A percentile compares a stretch with the other conserved stretches of the same genome.
phyloP scores from a whole-genome alignment of 2,888 invertebrate genomes.

The Sminthurinus aureus region DNA sequence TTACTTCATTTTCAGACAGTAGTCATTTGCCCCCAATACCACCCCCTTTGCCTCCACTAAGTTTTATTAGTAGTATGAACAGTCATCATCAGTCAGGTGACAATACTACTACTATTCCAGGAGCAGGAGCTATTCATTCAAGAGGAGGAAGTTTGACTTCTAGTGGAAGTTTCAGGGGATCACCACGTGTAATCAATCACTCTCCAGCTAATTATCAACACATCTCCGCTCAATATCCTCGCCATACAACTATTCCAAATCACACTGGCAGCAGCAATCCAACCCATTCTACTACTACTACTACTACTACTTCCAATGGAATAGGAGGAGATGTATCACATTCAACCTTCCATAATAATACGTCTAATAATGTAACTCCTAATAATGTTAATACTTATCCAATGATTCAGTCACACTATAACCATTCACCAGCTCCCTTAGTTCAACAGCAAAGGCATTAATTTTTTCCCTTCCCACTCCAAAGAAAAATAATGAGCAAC shows the following conservation, averaged over 20 bases:
- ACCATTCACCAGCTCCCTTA: constrained; percentile 24
- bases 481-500: neutral
- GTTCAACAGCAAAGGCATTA: constrained; percentile 38
- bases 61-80: constrained; percentile 49
- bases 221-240: constrained; percentile 36
- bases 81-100: constrained; percentile 15
- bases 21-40: constrained; percentile 55
- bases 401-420: constrained; percentile 34
- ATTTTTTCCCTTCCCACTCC: neutral
- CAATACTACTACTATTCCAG: constrained; percentile 31
- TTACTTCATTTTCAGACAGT: constrained; percentile 71
- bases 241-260: constrained; percentile 42
- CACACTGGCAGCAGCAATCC: constrained; percentile 12
- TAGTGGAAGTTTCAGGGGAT: constrained; percentile 29
- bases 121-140: constrained; percentile 1
- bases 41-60: constrained; percentile 58
- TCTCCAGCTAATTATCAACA: constrained; percentile 29
- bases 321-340: no score
- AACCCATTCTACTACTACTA: constrained; percentile 19
- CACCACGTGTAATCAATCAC: constrained; percentile 39
- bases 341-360: no score
- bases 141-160: constrained; percentile 25
- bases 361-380: constrained; percentile 14
- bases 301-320: constrained; percentile 14
- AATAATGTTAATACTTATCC: constrained; percentile 34